phyloP scores from a whole-genome alignment of 1,140 invertebrate species.

The Philotrypesis tridentata region DNA sequence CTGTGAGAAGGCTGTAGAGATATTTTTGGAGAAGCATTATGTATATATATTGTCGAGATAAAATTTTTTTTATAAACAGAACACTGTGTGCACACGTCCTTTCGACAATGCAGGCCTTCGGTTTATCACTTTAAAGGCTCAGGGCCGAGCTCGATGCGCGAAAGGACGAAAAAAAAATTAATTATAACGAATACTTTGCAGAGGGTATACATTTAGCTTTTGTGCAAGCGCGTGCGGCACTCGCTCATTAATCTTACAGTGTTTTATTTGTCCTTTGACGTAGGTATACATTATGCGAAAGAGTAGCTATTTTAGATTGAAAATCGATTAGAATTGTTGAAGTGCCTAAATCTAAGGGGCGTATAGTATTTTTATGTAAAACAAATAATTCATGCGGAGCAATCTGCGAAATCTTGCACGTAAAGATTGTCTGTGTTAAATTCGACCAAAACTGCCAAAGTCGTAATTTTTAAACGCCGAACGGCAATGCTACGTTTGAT shows the following conservation, averaged over 20 bases:
- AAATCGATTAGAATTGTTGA: background rate
- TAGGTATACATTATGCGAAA: no score
- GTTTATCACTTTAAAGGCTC: background rate
- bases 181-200: background rate
- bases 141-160: background rate
- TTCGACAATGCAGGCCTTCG: background rate
- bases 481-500: background rate
- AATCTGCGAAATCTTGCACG: background rate
- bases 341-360: background rate
- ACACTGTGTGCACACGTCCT: background rate
- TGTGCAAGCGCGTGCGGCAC: background rate
- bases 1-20: background rate
- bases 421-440: slow-evolving; percentile 35
- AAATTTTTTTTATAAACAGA: background rate
- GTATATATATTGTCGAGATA: background rate
- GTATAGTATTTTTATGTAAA: background rate
- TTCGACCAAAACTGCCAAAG: slow-evolving; percentile 40
- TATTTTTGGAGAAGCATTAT: background rate
- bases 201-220: background rate
- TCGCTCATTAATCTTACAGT: background rate
- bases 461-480: slow-evolving; percentile 4
- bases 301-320: background rate
- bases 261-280: background rate
- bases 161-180: background rate
- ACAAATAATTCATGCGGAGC: background rate